phyloP scores from a whole-genome alignment of 2,113 vertebrate genomes.

The Tiliqua scincoides region DNA sequence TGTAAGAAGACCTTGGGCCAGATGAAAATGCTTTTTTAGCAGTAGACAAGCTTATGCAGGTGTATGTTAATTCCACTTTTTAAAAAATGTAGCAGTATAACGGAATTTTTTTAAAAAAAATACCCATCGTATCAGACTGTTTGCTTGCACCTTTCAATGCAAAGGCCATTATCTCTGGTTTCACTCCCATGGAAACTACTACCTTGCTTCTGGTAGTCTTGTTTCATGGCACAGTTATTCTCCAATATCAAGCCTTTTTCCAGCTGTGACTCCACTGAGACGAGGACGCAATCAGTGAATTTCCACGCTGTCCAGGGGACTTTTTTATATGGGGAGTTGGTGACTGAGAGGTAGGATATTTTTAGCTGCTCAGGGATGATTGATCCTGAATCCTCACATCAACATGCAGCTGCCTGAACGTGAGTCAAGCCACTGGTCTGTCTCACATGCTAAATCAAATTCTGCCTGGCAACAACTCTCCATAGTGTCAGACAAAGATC shows the following conservation, averaged over 20 bases:
- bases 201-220: not conserved
- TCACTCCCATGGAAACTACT: not conserved
- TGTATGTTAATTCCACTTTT: not conserved
- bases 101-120: too few species aligned
- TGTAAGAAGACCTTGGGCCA: constrained; percentile 24
- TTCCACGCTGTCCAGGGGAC: not conserved
- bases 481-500: not conserved
- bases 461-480: not conserved
- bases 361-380: not conserved
- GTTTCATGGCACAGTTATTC: not conserved
- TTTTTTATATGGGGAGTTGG: not conserved
- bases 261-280: not conserved
- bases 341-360: not conserved
- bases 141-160: not conserved
- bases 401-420: not conserved
- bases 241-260: not conserved
- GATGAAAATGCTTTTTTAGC: constrained; percentile 32
- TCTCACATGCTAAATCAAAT: not conserved
- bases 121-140: too few species aligned
- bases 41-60: not conserved
- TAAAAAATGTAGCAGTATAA: too few species aligned
- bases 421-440: not conserved
- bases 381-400: not conserved
- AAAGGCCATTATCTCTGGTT: not conserved
- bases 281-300: not conserved